Evolutionary conservation across 2,797 vertebrate species (phyloP).

Genomic region (Antennarius maculatus): DNA sequence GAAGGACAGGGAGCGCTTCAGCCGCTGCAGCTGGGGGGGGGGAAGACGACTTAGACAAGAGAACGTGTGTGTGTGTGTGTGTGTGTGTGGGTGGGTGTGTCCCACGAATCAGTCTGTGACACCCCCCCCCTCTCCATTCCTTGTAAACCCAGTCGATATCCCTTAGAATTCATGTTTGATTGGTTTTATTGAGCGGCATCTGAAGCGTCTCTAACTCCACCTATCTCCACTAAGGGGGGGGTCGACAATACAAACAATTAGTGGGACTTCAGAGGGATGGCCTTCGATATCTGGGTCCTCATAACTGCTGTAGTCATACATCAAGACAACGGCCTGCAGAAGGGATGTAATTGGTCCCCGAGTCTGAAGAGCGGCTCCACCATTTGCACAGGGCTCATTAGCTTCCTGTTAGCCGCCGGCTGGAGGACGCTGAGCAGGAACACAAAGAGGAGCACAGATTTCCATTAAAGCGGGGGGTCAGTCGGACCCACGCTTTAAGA

Average conservation of each 20-base stretch:
- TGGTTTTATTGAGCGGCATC: constrained; percentile 69
- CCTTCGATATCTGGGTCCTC: constrained; percentile 42
- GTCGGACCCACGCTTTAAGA: constrained; percentile 19
- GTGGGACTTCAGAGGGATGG: neutral
- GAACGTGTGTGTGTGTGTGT: neutral
- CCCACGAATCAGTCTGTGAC: too few relatives aligned
- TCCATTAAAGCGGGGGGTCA: neutral
- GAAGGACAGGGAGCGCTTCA: constrained; percentile 91
- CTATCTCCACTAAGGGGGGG: constrained; percentile 25
- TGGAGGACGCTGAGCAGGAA: neutral
- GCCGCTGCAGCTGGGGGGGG: constrained; percentile 83
- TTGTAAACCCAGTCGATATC: constrained; percentile 62
- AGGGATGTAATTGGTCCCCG: constrained; percentile 34
- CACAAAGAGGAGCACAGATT: neutral
- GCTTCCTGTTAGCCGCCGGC: neutral
- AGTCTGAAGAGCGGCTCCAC: constrained; percentile 29
- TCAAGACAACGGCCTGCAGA: constrained; percentile 40
- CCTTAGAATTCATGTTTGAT: constrained; percentile 77
- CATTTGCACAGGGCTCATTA: constrained; percentile 52
- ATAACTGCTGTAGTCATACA: constrained; percentile 40
- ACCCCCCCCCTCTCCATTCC: constrained; percentile 21
- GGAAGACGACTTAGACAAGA: neutral
- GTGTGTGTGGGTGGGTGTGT: neutral
- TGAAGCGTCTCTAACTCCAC: constrained; percentile 57
- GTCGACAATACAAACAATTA: constrained; percentile 60